A percentile compares a stretch with the other conserved stretches of the same genome.
Conservation (phyloP, 2,797 vertebrate genomes). For the Coregonus ussuriensis region DNA sequence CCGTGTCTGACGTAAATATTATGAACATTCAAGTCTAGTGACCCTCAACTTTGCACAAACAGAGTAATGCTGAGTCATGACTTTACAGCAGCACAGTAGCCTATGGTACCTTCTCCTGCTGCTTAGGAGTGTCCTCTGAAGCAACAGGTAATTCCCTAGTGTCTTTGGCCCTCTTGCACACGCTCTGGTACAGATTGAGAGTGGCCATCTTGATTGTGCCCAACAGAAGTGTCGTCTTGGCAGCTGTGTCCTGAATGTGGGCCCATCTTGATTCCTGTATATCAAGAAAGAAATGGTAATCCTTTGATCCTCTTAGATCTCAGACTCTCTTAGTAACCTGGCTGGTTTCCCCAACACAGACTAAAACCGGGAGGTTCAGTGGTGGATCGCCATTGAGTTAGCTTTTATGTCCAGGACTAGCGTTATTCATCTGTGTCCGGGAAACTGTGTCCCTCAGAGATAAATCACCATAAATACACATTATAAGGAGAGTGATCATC, state of each 20-base stretch:
- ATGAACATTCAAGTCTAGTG: no score
- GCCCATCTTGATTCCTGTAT: slow-evolving; percentile 63
- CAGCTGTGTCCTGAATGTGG: slow-evolving; percentile 39
- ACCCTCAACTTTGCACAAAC: no score
- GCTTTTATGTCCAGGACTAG: not conserved
- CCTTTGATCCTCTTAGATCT: not conserved
- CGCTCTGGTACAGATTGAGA: slow-evolving; percentile 61
- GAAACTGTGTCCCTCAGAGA: not conserved
- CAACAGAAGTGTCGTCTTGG: slow-evolving; percentile 56
- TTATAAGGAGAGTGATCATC: not conserved
- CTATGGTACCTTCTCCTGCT: slow-evolving; percentile 66
- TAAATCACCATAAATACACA: not conserved
- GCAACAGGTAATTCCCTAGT: not conserved
- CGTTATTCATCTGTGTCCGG: not conserved
- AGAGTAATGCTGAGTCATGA: not conserved
- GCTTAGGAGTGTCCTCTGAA: slow-evolving; percentile 60
- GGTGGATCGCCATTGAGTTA: not conserved
- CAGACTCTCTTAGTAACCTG: no score
- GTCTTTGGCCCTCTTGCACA: slow-evolving; percentile 38
- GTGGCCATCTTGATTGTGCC: slow-evolving; percentile 61
- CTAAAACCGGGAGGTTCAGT: not conserved
- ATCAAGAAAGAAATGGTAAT: not conserved
- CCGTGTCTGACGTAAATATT: no score
- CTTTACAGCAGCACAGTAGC: not conserved
- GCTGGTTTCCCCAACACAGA: no score